phyloP scores from a whole-genome alignment of 2,113 vertebrate genomes.

The Nothoprocta perdicaria region DNA sequence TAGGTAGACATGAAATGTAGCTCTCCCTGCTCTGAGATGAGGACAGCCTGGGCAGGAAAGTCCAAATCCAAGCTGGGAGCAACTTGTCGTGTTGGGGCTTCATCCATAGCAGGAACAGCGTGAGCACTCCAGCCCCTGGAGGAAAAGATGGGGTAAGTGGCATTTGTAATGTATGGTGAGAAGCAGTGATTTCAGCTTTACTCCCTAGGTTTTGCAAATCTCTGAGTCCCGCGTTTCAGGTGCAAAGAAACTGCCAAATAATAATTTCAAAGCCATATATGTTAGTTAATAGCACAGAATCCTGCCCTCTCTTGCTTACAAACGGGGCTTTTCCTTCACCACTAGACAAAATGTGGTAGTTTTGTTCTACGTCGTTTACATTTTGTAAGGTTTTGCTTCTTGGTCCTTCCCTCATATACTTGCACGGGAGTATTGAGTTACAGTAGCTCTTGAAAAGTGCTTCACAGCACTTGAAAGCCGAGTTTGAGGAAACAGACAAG shows the following conservation, averaged over 20 bases:
- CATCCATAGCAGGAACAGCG: neutral
- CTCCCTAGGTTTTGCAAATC: neutral
- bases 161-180: neutral
- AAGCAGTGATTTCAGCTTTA: neutral
- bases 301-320: neutral
- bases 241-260: neutral
- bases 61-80: neutral
- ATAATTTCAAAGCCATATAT: neutral
- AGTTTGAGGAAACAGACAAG: neutral
- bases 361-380: neutral
- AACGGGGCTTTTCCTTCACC: neutral
- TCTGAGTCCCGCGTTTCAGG: neutral
- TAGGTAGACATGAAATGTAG: neutral
- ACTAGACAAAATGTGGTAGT: neutral
- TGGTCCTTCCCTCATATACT: rapidly evolving
- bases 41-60: neutral
- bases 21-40: neutral
- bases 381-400: neutral
- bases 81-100: neutral
- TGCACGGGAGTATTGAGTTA: neutral
- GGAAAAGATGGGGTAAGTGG: neutral
- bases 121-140: neutral
- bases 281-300: neutral
- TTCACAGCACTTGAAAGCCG: neutral
- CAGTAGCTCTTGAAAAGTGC: neutral